Base-by-base conservation (phyloP, 2,888 invertebrate genomes). In the Platynereis dumerilii region DNA sequence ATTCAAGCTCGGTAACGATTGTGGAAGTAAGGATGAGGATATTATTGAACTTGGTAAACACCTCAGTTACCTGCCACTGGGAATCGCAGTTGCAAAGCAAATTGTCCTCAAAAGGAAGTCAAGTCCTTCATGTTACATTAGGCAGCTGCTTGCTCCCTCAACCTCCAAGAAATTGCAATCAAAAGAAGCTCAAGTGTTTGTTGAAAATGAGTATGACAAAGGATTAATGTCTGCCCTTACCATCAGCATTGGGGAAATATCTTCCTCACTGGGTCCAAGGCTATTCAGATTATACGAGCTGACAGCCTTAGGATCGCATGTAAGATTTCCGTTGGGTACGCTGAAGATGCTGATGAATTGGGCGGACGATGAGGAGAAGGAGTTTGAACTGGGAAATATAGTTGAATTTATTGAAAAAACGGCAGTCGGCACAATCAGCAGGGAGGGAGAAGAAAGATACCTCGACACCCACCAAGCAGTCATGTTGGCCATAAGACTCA, bases 191-290 rank as follows among this genome's bases (percentile, higher is more conserved):
- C n/a, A 22, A 20, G 22, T 48, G 20, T 48, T 48, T 22, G 22
- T n/a, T 5, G 48, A 48, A n/a, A 48, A 22, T 10, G 48, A 48
- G 48, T 48, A 48, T n/a, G 48, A 48, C 48, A 48, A 48, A 22
- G 48, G 48, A 3, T 22, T 48, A n/a, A 22, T 48, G 20, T 3
- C 20, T 7, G 48, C 48, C n/a, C 22, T 48, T 7, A n/a, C n/a
- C 20, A 48, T 48, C 3, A 48, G 48, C 22, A 48, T 48, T 22
- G 48, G 20, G 3, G 48, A 48, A 22, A 22, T 48, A 5, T 3
- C n/a, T 5, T n/a, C 48, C 48, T 20, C n/a, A n/a, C 20, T 48
- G 3, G 22, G n/a, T 48, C 20, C 48, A 48, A 22, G 17, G 7
- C n/a, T 22, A 5, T 48, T 48, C 22, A 22, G 7, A 20, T 7